Evolutionary conservation across 2,797 vertebrate species (phyloP).

Genomic region (Gephyroberyx darwinii): DNA sequence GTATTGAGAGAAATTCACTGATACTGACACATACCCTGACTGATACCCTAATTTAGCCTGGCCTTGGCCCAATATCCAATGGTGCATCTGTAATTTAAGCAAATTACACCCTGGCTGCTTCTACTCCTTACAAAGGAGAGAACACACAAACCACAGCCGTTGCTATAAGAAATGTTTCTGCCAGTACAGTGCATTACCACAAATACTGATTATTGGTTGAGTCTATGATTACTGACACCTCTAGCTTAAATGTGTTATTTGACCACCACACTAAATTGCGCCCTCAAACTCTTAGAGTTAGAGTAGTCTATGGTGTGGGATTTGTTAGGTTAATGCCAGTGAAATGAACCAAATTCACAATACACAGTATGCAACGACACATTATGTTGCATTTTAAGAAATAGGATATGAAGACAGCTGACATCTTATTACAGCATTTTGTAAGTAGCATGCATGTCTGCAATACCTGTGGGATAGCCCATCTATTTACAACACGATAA

Average conservation of each 20-base stretch:
- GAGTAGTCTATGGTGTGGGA: too few relatives aligned
- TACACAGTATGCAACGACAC: too few relatives aligned
- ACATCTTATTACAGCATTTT: neutral
- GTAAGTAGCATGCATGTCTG: neutral
- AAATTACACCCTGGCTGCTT: slow-evolving; percentile 30
- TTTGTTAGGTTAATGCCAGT: too few relatives aligned
- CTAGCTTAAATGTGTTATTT: neutral
- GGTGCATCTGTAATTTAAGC: slow-evolving; percentile 53
- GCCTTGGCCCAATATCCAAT: slow-evolving; percentile 28
- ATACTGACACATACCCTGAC: slow-evolving; percentile 8
- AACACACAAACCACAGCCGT: neutral
- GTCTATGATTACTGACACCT: neutral
- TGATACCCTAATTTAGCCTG: slow-evolving; percentile 25
- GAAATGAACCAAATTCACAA: too few relatives aligned
- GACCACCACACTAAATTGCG: too few relatives aligned
- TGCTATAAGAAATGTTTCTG: neutral
- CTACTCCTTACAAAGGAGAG: slow-evolving; percentile 1
- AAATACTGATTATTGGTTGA: neutral
- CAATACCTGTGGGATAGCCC: neutral
- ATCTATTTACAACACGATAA: neutral
- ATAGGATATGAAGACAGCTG: too few relatives aligned
- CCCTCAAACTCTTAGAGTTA: too few relatives aligned
- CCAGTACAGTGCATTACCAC: neutral
- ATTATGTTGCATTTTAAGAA: too few relatives aligned
- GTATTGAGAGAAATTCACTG: slow-evolving; percentile 28